Percentiles rank a stretch among this genome's conserved stretches.
Evolutionary conservation across 2,113 vertebrate genomes (phyloP).

Genomic region (Burhinus bistriatus): DNA sequence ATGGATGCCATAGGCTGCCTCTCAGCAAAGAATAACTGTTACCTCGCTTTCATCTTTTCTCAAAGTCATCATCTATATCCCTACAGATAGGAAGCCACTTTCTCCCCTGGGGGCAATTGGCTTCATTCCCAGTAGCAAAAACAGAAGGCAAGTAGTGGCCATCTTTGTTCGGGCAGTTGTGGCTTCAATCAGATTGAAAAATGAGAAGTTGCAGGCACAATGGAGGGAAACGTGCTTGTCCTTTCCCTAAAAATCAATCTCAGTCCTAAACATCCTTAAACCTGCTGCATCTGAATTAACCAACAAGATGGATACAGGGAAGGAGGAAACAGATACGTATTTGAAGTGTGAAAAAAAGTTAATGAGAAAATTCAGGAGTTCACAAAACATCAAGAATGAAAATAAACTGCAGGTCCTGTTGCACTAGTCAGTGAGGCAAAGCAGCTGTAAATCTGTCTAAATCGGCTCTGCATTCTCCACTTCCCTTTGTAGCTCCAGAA

Average conservation of each 20-base stretch:
- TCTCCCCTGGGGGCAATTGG: constrained; percentile 33
- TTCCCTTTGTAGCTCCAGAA: not conserved
- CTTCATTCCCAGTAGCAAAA: constrained; percentile 31
- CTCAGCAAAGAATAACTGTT: constrained; percentile 41
- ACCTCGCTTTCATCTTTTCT: constrained; percentile 28
- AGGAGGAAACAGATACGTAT: accelerated
- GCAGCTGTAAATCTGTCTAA: constrained; percentile 5
- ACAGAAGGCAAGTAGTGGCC: constrained; percentile 37
- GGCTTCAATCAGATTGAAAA: constrained; percentile 15
- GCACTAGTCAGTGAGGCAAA: not conserved
- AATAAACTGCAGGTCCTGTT: not conserved
- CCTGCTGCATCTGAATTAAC: not conserved
- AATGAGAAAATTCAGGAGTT: not conserved
- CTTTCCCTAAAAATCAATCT: not conserved
- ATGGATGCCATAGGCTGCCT: constrained; percentile 21
- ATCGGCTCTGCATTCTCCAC: not conserved
- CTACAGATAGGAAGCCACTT: constrained; percentile 18
- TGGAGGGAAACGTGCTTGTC: not conserved
- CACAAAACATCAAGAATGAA: not conserved
- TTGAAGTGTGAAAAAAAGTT: not conserved
- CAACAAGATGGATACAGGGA: not conserved
- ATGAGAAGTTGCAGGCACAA: constrained; percentile 1
- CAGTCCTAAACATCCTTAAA: not conserved
- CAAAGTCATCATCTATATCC: constrained; percentile 23
- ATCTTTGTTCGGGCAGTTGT: constrained; percentile 9